Conservation (phyloP, 2,113 vertebrate genomes). For the Nothobranchius kuhntae region DNA sequence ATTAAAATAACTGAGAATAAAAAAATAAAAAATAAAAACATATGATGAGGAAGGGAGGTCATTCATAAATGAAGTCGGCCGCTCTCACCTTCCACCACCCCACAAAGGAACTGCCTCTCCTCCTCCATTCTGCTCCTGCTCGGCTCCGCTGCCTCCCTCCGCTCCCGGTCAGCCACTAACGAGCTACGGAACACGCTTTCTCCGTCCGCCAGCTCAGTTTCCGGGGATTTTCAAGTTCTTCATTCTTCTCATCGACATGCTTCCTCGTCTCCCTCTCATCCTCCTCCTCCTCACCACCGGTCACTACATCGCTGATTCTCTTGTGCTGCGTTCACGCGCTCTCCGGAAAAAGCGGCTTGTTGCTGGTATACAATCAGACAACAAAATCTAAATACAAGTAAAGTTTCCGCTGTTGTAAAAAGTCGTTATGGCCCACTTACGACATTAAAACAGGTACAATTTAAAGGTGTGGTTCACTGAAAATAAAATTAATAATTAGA, state of each 20-base stretch:
- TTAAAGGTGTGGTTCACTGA: too few relatives aligned
- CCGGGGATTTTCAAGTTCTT: conserved; percentile 17
- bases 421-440: too few relatives aligned
- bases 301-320: conserved; percentile 15
- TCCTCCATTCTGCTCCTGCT: conserved; percentile 72
- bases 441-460: too few relatives aligned
- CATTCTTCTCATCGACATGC: conserved; percentile 44
- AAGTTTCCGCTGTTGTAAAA: too few relatives aligned
- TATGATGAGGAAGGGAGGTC: conserved; percentile 33
- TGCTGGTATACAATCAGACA: too few relatives aligned
- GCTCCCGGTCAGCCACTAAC: conserved; percentile 28
- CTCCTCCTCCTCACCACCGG: conserved; percentile 12
- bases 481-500: too few relatives aligned
- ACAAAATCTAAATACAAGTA: too few relatives aligned
- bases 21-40: conserved; percentile 16
- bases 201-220: conserved; percentile 34
- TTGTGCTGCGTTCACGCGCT: conserved; percentile 60
- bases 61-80: conserved; percentile 32
- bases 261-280: conserved; percentile 34
- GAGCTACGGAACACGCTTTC: conserved; percentile 38
- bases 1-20: conserved; percentile 2
- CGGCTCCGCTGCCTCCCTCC: conserved; percentile 24
- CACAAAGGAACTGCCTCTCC: conserved; percentile 80
- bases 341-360: neutral
- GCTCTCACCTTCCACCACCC: conserved; percentile 86